Evolutionary conservation across 2,888 invertebrate genomes (phyloP).

Genomic region (Epirrita christyi): DNA sequence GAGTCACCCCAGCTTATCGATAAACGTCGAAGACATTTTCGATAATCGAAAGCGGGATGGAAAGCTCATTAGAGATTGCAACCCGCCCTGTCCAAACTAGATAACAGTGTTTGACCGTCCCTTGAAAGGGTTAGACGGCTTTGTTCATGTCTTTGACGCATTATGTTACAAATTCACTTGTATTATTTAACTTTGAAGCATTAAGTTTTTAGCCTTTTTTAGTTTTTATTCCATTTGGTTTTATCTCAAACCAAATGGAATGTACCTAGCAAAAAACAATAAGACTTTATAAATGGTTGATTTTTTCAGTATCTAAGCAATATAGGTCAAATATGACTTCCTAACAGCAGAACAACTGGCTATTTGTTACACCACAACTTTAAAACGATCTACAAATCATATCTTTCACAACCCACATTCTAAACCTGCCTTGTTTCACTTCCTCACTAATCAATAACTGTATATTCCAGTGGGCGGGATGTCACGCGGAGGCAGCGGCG

Average conservation of each 20-base stretch:
- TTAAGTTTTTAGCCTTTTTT: too few species aligned
- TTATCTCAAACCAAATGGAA: too few species aligned
- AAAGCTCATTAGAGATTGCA: slow-evolving; percentile 65
- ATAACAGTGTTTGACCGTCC: slow-evolving; percentile 57
- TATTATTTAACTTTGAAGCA: too few species aligned
- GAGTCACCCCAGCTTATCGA: slow-evolving; percentile 25
- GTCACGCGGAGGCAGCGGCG: slow-evolving; percentile 89
- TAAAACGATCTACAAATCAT: not conserved
- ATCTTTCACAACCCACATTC: slow-evolving; percentile 3
- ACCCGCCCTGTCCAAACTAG: slow-evolving; percentile 60
- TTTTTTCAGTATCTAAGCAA: too few species aligned
- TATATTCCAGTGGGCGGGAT: slow-evolving; percentile 93
- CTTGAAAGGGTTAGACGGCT: slow-evolving; percentile 45
- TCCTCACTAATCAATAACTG: slow-evolving; percentile 29
- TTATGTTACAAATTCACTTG: too few species aligned
- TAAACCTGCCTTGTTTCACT: slow-evolving; percentile 11
- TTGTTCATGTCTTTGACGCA: too few species aligned
- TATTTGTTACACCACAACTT: not conserved
- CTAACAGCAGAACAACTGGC: not conserved
- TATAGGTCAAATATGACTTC: too few species aligned
- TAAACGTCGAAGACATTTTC: slow-evolving; percentile 20
- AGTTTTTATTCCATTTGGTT: too few species aligned
- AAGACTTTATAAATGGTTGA: too few species aligned
- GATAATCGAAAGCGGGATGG: slow-evolving; percentile 46
- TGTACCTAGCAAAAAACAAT: too few species aligned